phyloP scores from a whole-genome alignment of 1,140 invertebrate genomes.

The Protaetia brevitarsis region DNA sequence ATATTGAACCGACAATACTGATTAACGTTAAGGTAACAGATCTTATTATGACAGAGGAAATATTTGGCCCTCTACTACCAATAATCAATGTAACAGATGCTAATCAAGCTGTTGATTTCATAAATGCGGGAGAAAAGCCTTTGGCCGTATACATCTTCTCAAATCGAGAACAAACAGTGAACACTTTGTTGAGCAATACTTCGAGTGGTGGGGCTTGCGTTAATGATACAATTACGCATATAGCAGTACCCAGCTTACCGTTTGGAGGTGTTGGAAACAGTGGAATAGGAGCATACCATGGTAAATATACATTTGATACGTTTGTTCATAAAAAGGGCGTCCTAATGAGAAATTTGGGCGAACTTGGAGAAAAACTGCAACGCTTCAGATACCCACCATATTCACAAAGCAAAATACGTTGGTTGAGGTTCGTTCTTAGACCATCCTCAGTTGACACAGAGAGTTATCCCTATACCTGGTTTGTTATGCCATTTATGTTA shows the following conservation, averaged over 20 bases:
- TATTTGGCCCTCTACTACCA: constrained; percentile 93
- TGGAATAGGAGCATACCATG: constrained; percentile 92
- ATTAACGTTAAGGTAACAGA: constrained; percentile 66
- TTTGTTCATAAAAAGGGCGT: constrained; percentile 90
- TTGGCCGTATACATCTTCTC: constrained; percentile 88
- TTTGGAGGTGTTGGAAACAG: constrained; percentile 81
- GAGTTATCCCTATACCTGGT: no score
- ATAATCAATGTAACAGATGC: constrained; percentile 78
- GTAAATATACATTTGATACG: constrained; percentile 85
- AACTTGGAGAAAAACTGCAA: constrained; percentile 64
- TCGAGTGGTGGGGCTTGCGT: constrained; percentile 71
- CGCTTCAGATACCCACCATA: constrained; percentile 80
- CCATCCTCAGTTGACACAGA: constrained; percentile 45
- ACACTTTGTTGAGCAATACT: constrained; percentile 74
- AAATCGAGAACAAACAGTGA: constrained; percentile 65
- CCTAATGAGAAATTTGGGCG: constrained; percentile 69
- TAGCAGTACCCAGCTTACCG: constrained; percentile 72
- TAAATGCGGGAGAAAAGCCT: constrained; percentile 64
- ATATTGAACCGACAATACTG: constrained; percentile 81
- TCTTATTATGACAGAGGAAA: constrained; percentile 88
- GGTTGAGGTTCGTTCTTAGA: background rate
- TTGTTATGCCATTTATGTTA: no score
- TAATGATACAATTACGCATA: constrained; percentile 84
- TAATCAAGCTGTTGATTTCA: constrained; percentile 86
- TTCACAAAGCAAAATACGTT: constrained; percentile 43